These are phyloP conservation scores for Dicrurus megarhynchus DNA, from an alignment of 2,113 vertebrate species.

Conservation along the genomic window DNA sequence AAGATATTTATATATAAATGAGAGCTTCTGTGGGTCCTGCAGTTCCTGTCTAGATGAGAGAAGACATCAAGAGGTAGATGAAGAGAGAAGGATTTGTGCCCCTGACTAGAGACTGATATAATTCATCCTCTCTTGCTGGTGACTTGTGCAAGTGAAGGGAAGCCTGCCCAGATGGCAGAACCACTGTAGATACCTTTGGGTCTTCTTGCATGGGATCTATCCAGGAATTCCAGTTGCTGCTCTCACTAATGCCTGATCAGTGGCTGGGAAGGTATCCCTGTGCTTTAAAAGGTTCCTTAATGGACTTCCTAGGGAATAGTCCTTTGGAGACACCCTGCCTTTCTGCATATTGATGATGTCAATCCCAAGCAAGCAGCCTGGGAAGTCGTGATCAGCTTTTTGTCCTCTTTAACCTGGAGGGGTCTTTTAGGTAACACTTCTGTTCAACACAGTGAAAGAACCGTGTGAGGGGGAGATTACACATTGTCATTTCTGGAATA, in stretches of 20 bases:
- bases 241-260: neutral
- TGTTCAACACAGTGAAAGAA: neutral
- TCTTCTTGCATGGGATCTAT: neutral
- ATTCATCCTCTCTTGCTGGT: neutral
- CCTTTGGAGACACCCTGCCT: neutral
- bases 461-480: rapidly evolving
- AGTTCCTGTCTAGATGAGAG: neutral
- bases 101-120: neutral
- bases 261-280: neutral
- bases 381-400: neutral
- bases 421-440: neutral
- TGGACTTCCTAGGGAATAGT: neutral
- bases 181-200: neutral
- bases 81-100: neutral
- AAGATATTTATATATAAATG: neutral
- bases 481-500: neutral
- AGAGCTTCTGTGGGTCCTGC: neutral
- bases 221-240: neutral
- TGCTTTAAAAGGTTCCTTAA: neutral
- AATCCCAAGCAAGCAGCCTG: neutral
- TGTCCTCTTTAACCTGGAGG: neutral
- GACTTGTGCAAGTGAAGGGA: neutral
- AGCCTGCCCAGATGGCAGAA: neutral
- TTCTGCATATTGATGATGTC: neutral
- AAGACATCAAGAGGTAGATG: neutral